phyloP scores from a whole-genome alignment of 2,888 invertebrate genomes.

The Cremastobaeus sp. region DNA sequence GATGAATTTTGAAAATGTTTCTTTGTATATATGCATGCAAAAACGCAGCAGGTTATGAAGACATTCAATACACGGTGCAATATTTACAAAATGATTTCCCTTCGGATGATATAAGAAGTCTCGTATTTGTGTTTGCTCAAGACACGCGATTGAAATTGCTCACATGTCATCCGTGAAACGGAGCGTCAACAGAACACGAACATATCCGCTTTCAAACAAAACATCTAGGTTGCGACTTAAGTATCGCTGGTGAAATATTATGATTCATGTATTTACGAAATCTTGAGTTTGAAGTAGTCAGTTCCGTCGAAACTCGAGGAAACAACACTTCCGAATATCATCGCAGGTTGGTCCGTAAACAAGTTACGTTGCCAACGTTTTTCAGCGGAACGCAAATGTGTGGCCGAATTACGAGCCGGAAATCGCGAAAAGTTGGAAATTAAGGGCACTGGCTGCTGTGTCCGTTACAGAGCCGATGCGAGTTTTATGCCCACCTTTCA shows the following conservation, averaged over 20 bases:
- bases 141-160: slow-evolving; percentile 31
- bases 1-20: no score
- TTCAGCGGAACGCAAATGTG: slow-evolving; percentile 6
- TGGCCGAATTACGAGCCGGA: slow-evolving; percentile 13
- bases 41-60: no score
- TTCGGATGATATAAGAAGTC: neutral
- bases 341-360: slow-evolving; percentile 28
- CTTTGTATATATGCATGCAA: no score
- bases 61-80: no score
- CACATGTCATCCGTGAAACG: slow-evolving; percentile 24
- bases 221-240: slow-evolving; percentile 26
- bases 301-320: neutral
- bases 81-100: slow-evolving; percentile 1
- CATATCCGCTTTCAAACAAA: slow-evolving; percentile 48
- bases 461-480: no score
- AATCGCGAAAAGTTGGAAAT: slow-evolving; percentile 3
- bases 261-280: slow-evolving; percentile 49
- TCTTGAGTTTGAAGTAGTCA: slow-evolving; percentile 30
- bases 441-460: neutral
- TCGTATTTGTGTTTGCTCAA: slow-evolving; percentile 11
- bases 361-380: slow-evolving; percentile 33
- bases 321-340: slow-evolving; percentile 28
- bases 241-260: slow-evolving; percentile 40
- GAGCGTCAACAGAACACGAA: slow-evolving; percentile 41
- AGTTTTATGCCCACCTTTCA: neutral